Evolutionary conservation across 2,113 vertebrate species (phyloP).

Genomic region (human (Homo sapiens)): DNA sequence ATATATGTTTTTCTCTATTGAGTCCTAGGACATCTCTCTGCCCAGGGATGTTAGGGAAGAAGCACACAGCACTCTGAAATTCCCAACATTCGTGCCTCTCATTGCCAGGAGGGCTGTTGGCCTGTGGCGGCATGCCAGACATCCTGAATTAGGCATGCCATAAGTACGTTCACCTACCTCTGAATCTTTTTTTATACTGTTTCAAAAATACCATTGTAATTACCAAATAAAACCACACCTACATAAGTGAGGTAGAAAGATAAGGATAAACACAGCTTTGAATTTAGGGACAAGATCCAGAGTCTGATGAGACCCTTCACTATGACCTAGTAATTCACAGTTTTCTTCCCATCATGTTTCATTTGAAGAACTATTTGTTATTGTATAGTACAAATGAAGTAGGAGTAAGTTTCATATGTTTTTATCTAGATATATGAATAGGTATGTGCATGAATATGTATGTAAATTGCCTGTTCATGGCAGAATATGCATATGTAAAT

Average conservation of each 20-base stretch:
- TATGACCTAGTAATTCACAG: slow-evolving; percentile 14
- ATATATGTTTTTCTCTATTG: background rate
- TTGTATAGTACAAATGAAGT: background rate
- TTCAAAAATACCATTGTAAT: slow-evolving; percentile 35
- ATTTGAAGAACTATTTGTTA: slow-evolving; percentile 35
- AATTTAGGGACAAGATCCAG: slow-evolving; percentile 29
- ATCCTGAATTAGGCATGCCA: background rate
- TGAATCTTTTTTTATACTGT: background rate
- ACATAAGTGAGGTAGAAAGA: background rate
- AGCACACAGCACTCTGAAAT: background rate
- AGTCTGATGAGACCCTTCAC: background rate
- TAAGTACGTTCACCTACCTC: background rate
- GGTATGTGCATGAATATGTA: background rate
- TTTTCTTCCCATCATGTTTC: background rate
- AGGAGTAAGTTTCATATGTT: background rate
- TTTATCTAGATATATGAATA: background rate
- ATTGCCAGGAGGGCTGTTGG: background rate
- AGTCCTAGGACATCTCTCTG: no score
- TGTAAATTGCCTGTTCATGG: background rate
- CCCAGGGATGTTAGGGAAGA: background rate
- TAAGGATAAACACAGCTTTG: background rate
- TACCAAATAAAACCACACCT: slow-evolving; percentile 42
- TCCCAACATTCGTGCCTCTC: background rate
- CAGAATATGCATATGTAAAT: slow-evolving; percentile 20
- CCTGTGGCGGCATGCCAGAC: background rate